Evolutionary conservation across 2,797 vertebrate genomes (phyloP).

Genomic region (Malacoraja senta): DNA sequence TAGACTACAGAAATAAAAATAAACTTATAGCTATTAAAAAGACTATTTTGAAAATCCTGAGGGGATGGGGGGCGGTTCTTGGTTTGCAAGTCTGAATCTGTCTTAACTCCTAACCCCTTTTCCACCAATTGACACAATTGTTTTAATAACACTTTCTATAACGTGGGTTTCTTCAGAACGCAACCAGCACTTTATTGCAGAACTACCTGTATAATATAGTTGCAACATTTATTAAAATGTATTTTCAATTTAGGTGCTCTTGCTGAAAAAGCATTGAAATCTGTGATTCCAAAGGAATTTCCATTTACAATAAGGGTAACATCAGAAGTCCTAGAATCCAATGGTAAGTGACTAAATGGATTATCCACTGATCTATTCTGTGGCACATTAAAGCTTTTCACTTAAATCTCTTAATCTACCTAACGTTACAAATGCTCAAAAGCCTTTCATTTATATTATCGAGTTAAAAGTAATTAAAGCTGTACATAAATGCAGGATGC

Average conservation of each 20-base stretch:
- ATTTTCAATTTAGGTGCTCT: constrained; percentile 70
- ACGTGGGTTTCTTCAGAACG: too few relatives aligned
- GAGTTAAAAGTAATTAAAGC: neutral
- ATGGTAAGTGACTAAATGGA: constrained; percentile 60
- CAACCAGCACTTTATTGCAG: too few relatives aligned
- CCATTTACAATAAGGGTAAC: constrained; percentile 93
- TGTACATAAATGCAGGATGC: neutral
- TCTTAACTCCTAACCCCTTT: too few relatives aligned
- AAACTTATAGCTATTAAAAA: too few relatives aligned
- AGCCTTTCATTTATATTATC: neutral
- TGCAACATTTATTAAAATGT: neutral
- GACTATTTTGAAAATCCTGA: too few relatives aligned
- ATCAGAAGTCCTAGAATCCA: constrained; percentile 95
- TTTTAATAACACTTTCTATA: too few relatives aligned
- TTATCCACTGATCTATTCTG: neutral
- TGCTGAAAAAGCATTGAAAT: constrained; percentile 84
- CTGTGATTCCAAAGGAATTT: constrained; percentile 85
- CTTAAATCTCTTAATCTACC: too few relatives aligned
- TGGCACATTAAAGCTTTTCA: neutral
- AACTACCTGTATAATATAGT: too few relatives aligned
- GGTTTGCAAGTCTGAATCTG: too few relatives aligned
- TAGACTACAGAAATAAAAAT: too few relatives aligned
- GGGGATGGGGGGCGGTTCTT: too few relatives aligned
- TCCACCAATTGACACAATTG: too few relatives aligned
- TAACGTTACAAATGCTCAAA: neutral